Conservation (phyloP, 2,113 vertebrate species). For the Rissa tridactyla region DNA sequence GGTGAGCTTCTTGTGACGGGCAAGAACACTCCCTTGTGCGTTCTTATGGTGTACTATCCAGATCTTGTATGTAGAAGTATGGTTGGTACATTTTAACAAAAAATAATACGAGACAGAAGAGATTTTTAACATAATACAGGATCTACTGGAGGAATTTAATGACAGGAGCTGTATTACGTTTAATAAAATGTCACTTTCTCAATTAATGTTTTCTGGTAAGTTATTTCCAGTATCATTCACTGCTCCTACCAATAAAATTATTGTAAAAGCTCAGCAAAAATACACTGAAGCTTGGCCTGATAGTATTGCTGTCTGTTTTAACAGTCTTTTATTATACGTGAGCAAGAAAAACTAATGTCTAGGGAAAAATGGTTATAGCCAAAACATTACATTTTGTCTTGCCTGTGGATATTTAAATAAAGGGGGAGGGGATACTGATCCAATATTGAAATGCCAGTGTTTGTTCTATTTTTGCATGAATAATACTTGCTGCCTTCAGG, state of each 20-base stretch:
- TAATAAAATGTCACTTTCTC: slow-evolving; percentile 23
- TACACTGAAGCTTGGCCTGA: not conserved
- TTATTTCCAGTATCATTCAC: slow-evolving; percentile 5
- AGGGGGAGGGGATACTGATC: slow-evolving; percentile 37
- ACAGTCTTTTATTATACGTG: slow-evolving; percentile 42
- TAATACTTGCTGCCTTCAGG: slow-evolving; percentile 70
- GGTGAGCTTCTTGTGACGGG: not conserved
- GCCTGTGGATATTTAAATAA: slow-evolving; percentile 54
- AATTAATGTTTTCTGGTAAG: slow-evolving; percentile 45
- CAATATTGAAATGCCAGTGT: slow-evolving; percentile 62
- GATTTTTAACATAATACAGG: not conserved
- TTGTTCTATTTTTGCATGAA: slow-evolving; percentile 72
- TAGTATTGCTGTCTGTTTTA: slow-evolving; percentile 11
- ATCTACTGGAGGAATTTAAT: not conserved
- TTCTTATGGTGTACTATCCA: not conserved
- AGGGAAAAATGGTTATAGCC: slow-evolving; percentile 41
- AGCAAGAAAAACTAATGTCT: slow-evolving; percentile 51
- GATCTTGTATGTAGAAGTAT: not conserved
- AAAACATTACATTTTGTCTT: slow-evolving; percentile 62
- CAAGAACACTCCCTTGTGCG: not conserved
- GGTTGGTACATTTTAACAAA: not conserved
- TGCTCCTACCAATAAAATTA: slow-evolving; percentile 1
- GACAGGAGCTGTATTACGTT: not conserved
- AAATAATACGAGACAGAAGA: not conserved
- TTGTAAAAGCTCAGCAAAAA: slow-evolving; percentile 26